Evolutionary conservation across 2,113 vertebrate genomes (phyloP).

Genomic region (Oncorhynchus tshawytscha): DNA sequence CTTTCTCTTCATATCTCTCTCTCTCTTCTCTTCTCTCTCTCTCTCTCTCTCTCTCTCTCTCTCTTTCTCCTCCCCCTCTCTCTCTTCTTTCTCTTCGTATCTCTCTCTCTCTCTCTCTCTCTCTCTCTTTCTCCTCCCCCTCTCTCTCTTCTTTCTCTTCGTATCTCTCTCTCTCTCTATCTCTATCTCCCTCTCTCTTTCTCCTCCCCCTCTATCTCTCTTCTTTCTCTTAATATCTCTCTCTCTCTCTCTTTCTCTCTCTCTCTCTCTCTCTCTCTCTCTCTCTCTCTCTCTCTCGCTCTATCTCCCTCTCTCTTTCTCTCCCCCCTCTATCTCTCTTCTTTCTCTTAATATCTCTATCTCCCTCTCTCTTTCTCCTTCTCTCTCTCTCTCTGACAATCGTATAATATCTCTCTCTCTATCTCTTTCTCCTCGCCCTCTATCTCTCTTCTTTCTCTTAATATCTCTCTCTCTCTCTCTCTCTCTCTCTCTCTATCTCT

Average conservation of each 20-base stretch:
- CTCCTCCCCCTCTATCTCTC: neutral
- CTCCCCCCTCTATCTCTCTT: neutral
- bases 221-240: neutral
- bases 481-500: slow-evolving; percentile 1
- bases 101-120: neutral
- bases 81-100: neutral
- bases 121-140: too few species aligned
- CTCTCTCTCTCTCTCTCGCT: neutral
- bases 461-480: slow-evolving; percentile 10
- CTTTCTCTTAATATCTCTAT: slow-evolving; percentile 8
- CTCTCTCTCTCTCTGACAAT: neutral
- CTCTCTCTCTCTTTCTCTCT: too few species aligned
- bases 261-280: too few species aligned
- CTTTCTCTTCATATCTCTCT: neutral
- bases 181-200: too few species aligned
- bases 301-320: neutral
- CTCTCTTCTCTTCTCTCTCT: neutral
- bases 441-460: neutral
- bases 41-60: neutral
- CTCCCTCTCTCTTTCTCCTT: too few species aligned
- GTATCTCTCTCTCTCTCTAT: too few species aligned
- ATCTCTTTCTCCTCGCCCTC: neutral
- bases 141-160: too few species aligned
- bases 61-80: neutral
- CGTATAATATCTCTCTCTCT: neutral